Conservation (phyloP, 2,797 vertebrate species). For the Balearica regulorum region DNA sequence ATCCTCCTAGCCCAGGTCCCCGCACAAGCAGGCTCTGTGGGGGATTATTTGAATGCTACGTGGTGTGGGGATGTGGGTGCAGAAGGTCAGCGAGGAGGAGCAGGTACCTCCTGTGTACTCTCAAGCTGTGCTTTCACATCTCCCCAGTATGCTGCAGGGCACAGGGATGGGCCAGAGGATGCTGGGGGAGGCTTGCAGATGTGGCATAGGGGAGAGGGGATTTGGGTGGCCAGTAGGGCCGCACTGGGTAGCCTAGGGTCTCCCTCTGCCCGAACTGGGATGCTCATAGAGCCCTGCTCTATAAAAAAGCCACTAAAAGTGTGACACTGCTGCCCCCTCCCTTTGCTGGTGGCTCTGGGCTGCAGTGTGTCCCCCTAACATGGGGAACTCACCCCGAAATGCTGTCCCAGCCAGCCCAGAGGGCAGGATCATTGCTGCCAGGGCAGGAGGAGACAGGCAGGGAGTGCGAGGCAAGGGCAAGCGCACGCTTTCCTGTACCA, state of each 20-base stretch:
- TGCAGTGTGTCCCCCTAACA: neutral
- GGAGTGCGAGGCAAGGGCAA: fast-evolving
- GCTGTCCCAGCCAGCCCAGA: neutral
- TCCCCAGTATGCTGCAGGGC: neutral
- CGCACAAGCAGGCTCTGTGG: neutral
- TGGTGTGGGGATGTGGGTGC: fast-evolving
- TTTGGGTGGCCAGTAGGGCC: neutral
- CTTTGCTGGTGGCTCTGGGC: neutral
- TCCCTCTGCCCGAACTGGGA: neutral
- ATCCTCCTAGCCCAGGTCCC: neutral
- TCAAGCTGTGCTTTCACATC: neutral
- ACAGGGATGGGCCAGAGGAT: neutral
- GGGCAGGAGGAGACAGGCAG: neutral
- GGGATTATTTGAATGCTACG: fast-evolving
- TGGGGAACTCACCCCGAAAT: neutral
- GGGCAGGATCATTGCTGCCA: neutral
- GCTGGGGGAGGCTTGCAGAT: neutral
- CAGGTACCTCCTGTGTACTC: no score
- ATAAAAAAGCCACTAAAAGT: neutral
- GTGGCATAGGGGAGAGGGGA: neutral
- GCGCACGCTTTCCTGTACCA: neutral
- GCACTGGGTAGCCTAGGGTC: neutral
- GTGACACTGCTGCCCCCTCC: no score
- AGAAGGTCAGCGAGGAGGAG: neutral
- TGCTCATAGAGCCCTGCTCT: neutral